Percentiles rank a stretch among this genome's conserved stretches.
phyloP scores from a whole-genome alignment of 2,888 invertebrate species.

The Synanthedon tipuliformis region DNA sequence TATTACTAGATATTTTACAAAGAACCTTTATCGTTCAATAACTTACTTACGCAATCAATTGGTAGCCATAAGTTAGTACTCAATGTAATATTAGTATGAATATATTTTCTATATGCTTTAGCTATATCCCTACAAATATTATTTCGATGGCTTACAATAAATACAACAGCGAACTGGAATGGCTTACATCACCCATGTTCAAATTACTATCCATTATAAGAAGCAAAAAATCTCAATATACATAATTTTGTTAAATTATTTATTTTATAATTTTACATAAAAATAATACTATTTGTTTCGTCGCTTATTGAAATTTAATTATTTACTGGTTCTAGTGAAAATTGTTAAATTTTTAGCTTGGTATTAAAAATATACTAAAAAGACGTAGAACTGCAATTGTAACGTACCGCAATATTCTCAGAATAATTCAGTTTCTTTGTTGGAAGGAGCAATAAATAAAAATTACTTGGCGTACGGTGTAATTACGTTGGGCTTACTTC shows the following conservation, averaged over 20 bases:
- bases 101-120: too few species aligned
- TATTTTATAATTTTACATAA: background rate
- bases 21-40: too few species aligned
- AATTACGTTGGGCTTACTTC: conserved; percentile 16
- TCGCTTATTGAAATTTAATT: conserved; percentile 7
- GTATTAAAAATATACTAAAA: background rate
- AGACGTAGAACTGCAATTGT: conserved; percentile 8
- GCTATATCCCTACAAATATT: too few species aligned
- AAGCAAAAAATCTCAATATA: background rate
- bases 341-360: conserved; percentile 7
- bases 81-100: too few species aligned
- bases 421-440: conserved; percentile 25
- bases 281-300: conserved; percentile 9
- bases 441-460: conserved; percentile 29
- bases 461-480: conserved; percentile 22
- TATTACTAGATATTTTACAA: too few species aligned
- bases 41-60: too few species aligned
- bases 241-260: background rate
- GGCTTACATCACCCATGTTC: background rate
- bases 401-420: conserved; percentile 19
- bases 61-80: too few species aligned
- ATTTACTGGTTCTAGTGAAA: conserved; percentile 15
- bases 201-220: background rate
- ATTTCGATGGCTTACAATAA: too few species aligned
- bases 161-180: too few species aligned